Evolutionary conservation across 92 coral and sea anemone genomes (phyloP).

Genomic region (Hydrozoanthus gracilis): DNA sequence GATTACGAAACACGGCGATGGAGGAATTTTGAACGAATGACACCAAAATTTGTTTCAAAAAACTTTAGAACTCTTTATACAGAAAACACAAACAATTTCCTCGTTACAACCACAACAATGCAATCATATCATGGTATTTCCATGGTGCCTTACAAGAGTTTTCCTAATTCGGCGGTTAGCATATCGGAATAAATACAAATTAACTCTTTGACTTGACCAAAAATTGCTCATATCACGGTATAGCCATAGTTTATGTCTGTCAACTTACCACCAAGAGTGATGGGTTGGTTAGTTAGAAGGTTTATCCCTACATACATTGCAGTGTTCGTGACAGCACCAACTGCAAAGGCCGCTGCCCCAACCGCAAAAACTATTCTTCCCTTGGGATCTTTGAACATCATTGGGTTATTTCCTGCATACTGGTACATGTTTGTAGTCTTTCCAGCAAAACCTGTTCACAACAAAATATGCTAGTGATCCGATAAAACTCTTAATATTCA

Average conservation of each 20-base stretch:
- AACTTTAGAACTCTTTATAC: too few relatives aligned
- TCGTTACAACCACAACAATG: too few relatives aligned
- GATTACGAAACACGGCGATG: too few relatives aligned
- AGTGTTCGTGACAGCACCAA: constrained; percentile 32
- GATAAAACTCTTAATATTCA: neutral
- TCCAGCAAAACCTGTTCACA: constrained; percentile 56
- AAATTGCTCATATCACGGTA: neutral
- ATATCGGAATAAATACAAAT: too few relatives aligned
- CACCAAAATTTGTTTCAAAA: too few relatives aligned
- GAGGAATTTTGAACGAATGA: too few relatives aligned
- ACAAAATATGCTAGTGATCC: neutral
- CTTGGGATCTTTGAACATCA: constrained; percentile 69
- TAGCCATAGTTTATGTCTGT: neutral
- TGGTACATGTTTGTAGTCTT: constrained; percentile 71
- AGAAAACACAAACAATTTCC: too few relatives aligned
- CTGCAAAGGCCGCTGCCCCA: constrained; percentile 44
- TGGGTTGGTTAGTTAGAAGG: neutral
- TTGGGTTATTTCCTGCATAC: constrained; percentile 76
- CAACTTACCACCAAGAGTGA: constrained; percentile 39
- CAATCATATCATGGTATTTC: too few relatives aligned
- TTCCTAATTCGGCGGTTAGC: too few relatives aligned
- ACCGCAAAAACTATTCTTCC: constrained; percentile 52
- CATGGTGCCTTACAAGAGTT: too few relatives aligned
- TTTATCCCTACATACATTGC: constrained; percentile 14
- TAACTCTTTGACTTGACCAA: neutral